phyloP scores from a whole-genome alignment of 2,888 invertebrate species.

The Drosophila lacicola region DNA sequence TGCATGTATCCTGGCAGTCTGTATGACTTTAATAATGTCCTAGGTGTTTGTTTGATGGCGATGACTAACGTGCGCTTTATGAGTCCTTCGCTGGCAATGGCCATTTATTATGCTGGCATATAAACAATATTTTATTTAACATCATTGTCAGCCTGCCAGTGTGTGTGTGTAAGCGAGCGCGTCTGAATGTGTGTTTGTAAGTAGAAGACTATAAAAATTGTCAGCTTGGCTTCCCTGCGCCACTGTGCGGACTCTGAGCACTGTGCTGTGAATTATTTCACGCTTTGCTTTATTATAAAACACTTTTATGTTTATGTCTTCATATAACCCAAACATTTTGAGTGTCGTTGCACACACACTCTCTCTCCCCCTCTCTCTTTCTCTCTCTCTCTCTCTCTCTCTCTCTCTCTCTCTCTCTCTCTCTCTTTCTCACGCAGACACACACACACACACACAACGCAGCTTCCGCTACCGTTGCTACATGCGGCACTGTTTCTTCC shows the following conservation, averaged over 20 bases:
- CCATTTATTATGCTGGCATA: slow-evolving; percentile 78
- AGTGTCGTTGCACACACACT: slow-evolving; percentile 44
- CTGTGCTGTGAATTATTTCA: slow-evolving; percentile 76
- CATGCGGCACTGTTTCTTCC: slow-evolving; percentile 65
- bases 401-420: no score
- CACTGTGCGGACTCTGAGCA: slow-evolving; percentile 34
- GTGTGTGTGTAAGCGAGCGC: slow-evolving; percentile 2
- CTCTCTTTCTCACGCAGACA: neutral
- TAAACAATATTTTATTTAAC: slow-evolving; percentile 81
- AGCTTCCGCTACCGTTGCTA: slow-evolving; percentile 66
- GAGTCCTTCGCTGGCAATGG: slow-evolving; percentile 59
- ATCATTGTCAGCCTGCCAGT: slow-evolving; percentile 64
- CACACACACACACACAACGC: slow-evolving; percentile 16
- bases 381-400: no score
- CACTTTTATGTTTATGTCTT: slow-evolving; percentile 81
- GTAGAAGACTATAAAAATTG: slow-evolving; percentile 76
- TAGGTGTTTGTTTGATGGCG: slow-evolving; percentile 67
- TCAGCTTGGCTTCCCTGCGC: slow-evolving; percentile 69
- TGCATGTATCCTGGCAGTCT: neutral
- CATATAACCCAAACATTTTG: slow-evolving; percentile 78
- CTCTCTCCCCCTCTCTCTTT: neutral
- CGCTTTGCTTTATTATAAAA: slow-evolving; percentile 82
- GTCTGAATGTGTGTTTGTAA: slow-evolving; percentile 6
- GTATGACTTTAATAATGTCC: slow-evolving; percentile 54
- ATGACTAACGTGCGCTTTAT: slow-evolving; percentile 63